Conservation (phyloP, 2,888 invertebrate genomes). For the Drosophila meridiana region DNA sequence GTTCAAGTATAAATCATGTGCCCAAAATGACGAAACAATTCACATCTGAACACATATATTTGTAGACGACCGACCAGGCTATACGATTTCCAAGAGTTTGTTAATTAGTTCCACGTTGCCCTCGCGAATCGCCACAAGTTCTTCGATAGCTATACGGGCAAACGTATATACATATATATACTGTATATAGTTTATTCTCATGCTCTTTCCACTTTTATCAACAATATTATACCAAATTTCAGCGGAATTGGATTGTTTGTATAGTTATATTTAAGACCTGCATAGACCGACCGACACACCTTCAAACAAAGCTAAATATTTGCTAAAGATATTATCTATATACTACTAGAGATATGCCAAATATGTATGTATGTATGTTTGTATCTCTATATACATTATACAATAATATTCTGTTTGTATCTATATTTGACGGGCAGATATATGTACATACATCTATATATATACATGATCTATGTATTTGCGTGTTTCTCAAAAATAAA, state of each 20-base stretch:
- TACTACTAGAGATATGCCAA: slow-evolving; percentile 12
- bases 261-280: slow-evolving; percentile 35
- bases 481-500: slow-evolving; percentile 24
- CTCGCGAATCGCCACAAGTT: neutral
- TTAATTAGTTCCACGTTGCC: slow-evolving; percentile 63
- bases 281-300: slow-evolving; percentile 42
- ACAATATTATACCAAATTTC: slow-evolving; percentile 46
- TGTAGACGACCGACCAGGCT: slow-evolving; percentile 1
- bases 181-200: neutral
- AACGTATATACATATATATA: neutral
- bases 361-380: slow-evolving; percentile 15
- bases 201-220: slow-evolving; percentile 33
- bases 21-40: slow-evolving; percentile 38
- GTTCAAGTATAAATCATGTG: slow-evolving; percentile 38
- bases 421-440: slow-evolving; percentile 56
- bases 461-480: neutral
- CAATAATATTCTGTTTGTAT: slow-evolving; percentile 50
- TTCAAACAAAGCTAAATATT: slow-evolving; percentile 55
- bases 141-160: neutral
- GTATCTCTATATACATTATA: slow-evolving; percentile 13
- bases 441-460: neutral
- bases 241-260: slow-evolving; percentile 42
- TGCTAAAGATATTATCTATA: slow-evolving; percentile 51
- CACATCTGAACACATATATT: neutral
- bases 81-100: slow-evolving; percentile 44